Evolutionary conservation across 2,797 vertebrate species (phyloP).

Genomic region (Morelia viridis): DNA sequence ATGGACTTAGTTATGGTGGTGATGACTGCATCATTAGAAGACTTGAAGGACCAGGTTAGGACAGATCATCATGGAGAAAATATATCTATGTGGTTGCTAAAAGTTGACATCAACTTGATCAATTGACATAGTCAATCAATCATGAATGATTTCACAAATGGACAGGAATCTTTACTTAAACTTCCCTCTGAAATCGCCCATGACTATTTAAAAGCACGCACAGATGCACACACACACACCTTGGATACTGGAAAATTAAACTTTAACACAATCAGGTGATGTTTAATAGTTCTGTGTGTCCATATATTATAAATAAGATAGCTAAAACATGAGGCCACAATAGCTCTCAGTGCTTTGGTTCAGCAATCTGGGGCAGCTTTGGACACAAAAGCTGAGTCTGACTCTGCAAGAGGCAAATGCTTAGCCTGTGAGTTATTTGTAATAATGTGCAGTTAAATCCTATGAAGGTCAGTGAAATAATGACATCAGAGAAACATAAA

Average conservation of each 20-base stretch:
- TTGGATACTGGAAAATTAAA: neutral
- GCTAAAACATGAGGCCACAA: neutral
- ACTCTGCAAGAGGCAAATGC: neutral
- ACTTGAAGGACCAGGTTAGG: too few species aligned
- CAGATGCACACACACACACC: neutral
- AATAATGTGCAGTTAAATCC: constrained; percentile 5
- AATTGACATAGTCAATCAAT: neutral
- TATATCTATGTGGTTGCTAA: too few species aligned
- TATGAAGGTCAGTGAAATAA: constrained; percentile 6
- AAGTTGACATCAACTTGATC: too few species aligned
- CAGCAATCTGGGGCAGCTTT: neutral
- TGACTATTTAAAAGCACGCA: neutral
- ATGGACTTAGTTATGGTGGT: too few species aligned
- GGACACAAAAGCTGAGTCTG: neutral
- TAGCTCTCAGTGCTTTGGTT: neutral
- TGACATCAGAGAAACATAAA: constrained; percentile 3
- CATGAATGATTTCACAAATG: neutral
- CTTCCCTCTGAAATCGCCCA: too few species aligned
- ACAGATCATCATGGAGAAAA: too few species aligned
- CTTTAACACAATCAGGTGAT: neutral
- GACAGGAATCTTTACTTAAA: neutral
- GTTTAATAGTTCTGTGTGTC: constrained; percentile 5
- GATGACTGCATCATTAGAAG: too few species aligned
- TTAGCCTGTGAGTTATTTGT: neutral
- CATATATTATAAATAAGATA: neutral